A percentile compares a stretch with the other conserved stretches of the same genome.
These are phyloP conservation scores for Drosophila birchii DNA, from an alignment of 2,888 invertebrate genomes.

Conservation along the genomic window DNA sequence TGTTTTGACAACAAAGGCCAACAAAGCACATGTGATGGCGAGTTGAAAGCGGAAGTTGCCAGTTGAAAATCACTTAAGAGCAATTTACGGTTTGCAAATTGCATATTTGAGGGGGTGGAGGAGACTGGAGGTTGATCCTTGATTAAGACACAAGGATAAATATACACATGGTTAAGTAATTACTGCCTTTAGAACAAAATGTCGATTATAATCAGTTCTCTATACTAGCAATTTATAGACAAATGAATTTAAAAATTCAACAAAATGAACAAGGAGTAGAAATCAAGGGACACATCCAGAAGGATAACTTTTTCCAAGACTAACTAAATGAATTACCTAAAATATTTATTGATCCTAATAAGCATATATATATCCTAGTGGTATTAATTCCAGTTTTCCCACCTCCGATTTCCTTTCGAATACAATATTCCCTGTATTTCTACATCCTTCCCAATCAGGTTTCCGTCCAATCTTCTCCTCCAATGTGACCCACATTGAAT, in stretches of 20 bases:
- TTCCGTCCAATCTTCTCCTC: slow-evolving; percentile 10
- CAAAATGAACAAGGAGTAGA: no score
- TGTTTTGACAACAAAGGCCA: slow-evolving; percentile 65
- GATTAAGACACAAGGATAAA: neutral
- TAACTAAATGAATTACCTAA: no score
- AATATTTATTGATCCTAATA: neutral
- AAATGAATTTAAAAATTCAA: neutral
- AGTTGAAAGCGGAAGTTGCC: slow-evolving; percentile 62
- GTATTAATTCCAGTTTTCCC: neutral
- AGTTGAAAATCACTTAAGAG: slow-evolving; percentile 68
- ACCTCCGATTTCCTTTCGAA: neutral
- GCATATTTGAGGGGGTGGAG: neutral
- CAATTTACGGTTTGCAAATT: slow-evolving; percentile 53
- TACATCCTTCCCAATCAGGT: slow-evolving; percentile 29
- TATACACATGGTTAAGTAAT: neutral
- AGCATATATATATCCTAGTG: neutral
- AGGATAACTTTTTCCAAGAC: no score
- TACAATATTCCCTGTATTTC: neutral
- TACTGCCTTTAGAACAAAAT: neutral
- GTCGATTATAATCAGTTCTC: neutral
- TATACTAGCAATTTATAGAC: neutral
- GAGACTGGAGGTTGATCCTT: neutral
- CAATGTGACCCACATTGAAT: slow-evolving; percentile 60
- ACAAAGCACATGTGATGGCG: slow-evolving; percentile 35
- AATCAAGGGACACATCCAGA: no score